Conservation (phyloP, 2,113 vertebrate genomes). For the Puffinus mauretanicus region DNA sequence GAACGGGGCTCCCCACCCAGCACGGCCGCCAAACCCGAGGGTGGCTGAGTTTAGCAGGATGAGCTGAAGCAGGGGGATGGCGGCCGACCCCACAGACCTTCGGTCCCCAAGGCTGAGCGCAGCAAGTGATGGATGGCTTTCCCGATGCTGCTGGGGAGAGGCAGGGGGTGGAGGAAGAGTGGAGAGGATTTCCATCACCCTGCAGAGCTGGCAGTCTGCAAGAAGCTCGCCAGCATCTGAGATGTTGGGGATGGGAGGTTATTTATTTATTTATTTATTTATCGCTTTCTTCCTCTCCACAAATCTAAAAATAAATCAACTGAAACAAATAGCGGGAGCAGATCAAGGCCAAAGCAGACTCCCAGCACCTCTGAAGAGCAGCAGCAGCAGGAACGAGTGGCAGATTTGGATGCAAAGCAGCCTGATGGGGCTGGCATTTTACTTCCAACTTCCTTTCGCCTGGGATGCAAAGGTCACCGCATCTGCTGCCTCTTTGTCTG, state of each 20-base stretch:
- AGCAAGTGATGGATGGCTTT: not conserved
- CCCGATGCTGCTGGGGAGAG: not conserved
- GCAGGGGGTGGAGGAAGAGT: not conserved
- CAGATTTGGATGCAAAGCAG: not conserved
- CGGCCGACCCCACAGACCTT: not conserved
- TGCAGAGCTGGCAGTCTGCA: not conserved
- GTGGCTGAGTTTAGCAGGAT: not conserved
- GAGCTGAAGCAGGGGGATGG: not conserved
- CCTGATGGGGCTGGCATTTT: slow-evolving; percentile 25
- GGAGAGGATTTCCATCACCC: not conserved
- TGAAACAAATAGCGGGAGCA: not conserved
- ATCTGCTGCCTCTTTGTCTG: not conserved
- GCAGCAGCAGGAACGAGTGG: not conserved
- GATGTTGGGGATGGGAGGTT: not conserved
- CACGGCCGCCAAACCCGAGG: not conserved
- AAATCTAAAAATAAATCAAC: not conserved
- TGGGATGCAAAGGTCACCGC: not conserved
- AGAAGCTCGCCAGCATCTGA: not conserved
- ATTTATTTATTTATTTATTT: not conserved
- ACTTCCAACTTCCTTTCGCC: not conserved
- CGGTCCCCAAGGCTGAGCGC: fast-evolving
- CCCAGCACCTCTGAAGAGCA: not conserved
- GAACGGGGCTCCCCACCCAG: not conserved
- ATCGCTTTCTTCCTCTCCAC: not conserved
- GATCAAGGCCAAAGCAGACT: not conserved